Evolutionary conservation across 2,113 vertebrate genomes (phyloP), one percentile per base, ranked within the genome.

Genomic region (Cyprinodon tularosa): DNA sequence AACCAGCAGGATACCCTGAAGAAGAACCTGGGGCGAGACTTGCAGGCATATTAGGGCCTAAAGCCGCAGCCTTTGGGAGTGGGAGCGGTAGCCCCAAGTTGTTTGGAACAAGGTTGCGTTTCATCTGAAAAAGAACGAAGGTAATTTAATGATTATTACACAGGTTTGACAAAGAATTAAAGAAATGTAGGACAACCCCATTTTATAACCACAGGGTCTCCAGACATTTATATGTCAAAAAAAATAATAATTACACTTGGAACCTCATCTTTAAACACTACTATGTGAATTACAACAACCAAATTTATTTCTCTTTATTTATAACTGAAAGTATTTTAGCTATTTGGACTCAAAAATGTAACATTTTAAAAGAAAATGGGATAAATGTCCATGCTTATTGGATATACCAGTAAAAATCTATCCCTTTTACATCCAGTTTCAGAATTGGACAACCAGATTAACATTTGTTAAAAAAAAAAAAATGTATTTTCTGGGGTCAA

Each of bases 1-100:
- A 95, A 3, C 95, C 91, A 0, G 91, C 77, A 78, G 91, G 86
- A 8, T 93, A 38, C 78, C 89, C 78, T 2, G 94, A 62, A 11
- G 90, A 89, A 22, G 90, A 75, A 76, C 90, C 83, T 39, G 85
- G 75, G 68, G 84, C 81, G 38, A 85, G 74, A 50, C 68, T 71
- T 68, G 87, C 47, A 62, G 89, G 76, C 61, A 87, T 53, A 60
- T 68, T 57, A n/a, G 89, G 76, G 38, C 82, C 82, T 86, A 86
- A 79, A 85, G 94, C 84, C 11, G 94, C 69, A 36, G 94, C 93
- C 88, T 93, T 3, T 66, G 95, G 94, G 85, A 94, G 92, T 17
- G 95, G 91, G 36, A 85, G 91, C 5, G 94, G 94, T 88, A 92
- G 78, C 78, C 94, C 78, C 83, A 94, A 92, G 71, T 92, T 93